A percentile compares a stretch with the other conserved stretches of the same genome.
Conservation (phyloP, 2,797 vertebrate species). For the Poecilia gillii region DNA sequence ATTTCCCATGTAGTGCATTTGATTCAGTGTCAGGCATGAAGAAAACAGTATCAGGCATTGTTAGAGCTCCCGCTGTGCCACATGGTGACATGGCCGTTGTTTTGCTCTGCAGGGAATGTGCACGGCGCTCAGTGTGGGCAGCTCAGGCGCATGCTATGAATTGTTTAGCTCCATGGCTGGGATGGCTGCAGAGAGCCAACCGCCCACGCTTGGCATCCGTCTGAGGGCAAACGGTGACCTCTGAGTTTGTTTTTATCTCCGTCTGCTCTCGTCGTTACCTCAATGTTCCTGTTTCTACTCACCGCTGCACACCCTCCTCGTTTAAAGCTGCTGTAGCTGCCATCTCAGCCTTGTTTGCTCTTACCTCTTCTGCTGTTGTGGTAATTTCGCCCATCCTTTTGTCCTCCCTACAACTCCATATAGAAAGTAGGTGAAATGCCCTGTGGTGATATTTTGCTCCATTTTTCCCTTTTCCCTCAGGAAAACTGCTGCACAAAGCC, state of each 20-base stretch:
- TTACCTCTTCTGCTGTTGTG: not conserved
- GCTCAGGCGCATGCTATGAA: slow-evolving; percentile 73
- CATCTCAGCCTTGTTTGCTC: slow-evolving; percentile 2
- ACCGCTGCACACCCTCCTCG: slow-evolving; percentile 20
- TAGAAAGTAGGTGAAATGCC: slow-evolving; percentile 21
- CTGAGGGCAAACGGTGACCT: slow-evolving; percentile 54
- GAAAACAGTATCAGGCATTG: slow-evolving; percentile 59
- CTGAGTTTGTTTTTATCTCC: slow-evolving; percentile 48
- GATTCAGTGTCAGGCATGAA: slow-evolving; percentile 8
- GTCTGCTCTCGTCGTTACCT: slow-evolving; percentile 47
- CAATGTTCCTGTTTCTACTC: slow-evolving; percentile 39
- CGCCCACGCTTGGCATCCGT: slow-evolving; percentile 65
- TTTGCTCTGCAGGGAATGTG: slow-evolving; percentile 71
- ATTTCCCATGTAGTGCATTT: slow-evolving; percentile 9
- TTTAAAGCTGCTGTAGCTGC: slow-evolving; percentile 26
- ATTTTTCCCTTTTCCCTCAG: slow-evolving; percentile 44
- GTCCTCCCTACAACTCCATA: slow-evolving; percentile 18
- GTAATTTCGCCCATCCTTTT: slow-evolving; percentile 13
- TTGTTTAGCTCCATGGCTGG: slow-evolving; percentile 67
- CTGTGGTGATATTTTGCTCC: slow-evolving; percentile 53
- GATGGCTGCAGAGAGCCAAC: slow-evolving; percentile 64
- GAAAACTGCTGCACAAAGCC: slow-evolving; percentile 34
- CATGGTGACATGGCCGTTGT: slow-evolving; percentile 48
- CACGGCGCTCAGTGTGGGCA: slow-evolving; percentile 65
- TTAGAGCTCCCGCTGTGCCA: slow-evolving; percentile 37